Evolutionary conservation across 2,888 invertebrate genomes (phyloP).

Genomic region (Morpho deidamia): DNA sequence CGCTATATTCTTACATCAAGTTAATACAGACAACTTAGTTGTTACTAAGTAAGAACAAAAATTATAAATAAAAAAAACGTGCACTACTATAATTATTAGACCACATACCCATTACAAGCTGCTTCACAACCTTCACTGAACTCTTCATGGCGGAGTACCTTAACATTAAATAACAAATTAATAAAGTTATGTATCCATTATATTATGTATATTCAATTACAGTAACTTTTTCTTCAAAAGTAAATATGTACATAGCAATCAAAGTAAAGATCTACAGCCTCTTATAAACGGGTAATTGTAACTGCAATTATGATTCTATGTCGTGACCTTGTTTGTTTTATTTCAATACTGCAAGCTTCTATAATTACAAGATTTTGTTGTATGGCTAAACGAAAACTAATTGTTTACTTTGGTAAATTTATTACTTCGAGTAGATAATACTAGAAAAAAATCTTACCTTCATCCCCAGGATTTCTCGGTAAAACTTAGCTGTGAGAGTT

Average conservation of each 20-base stretch:
- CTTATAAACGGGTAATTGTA: neutral
- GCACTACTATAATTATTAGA: neutral
- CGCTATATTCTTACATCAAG: too few relatives aligned
- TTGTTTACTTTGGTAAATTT: neutral
- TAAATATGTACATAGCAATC: too few relatives aligned
- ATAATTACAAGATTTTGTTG: neutral
- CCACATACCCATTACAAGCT: constrained; percentile 93
- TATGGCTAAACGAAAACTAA: neutral
- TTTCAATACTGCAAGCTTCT: neutral
- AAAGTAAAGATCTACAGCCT: neutral
- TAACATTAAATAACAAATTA: constrained; percentile 11
- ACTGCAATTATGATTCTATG: neutral
- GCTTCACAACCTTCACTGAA: constrained; percentile 98
- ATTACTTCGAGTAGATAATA: too few relatives aligned
- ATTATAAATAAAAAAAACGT: too few relatives aligned
- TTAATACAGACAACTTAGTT: too few relatives aligned
- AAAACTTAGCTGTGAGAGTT: constrained; percentile 90
- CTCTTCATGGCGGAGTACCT: constrained; percentile 97
- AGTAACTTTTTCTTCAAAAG: too few relatives aligned
- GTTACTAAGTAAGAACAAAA: too few relatives aligned
- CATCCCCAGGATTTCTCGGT: constrained; percentile 95
- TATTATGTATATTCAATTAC: neutral
- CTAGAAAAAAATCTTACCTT: constrained; percentile 80
- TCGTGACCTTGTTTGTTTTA: constrained; percentile 12
- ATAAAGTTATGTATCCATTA: too few relatives aligned